Base-by-base conservation (phyloP, 2,797 vertebrate genomes). In the Myiothlypis chrysogaster region DNA sequence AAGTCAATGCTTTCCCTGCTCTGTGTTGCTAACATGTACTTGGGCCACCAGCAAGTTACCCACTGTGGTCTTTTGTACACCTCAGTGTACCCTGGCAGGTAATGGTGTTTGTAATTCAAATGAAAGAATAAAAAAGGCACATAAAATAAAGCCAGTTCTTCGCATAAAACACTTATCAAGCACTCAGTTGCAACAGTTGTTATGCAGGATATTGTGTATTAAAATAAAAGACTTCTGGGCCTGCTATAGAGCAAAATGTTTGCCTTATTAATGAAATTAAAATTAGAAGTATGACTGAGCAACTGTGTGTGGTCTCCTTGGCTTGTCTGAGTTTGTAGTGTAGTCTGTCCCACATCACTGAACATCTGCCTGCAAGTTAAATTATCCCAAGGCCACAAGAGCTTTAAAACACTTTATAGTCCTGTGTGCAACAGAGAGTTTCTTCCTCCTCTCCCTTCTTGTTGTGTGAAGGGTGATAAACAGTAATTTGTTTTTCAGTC, bases 381-480 rank as follows among this genome's bases (percentile, higher is more conserved):
- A 90, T 84, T 66, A 80, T 84, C 46, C 90, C 94, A 94, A 90
- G 85, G 89, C 49, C 86, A 73, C 6, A 4, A 20, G 63, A 72
- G n/a, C 53, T 86, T 91, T 70, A 82, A 81, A 46, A 30, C 22
- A 18, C 52, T 93, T 90, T 34, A 46, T 86, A 14, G 2, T 83
- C 19, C 25, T 79, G 41, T 55, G 30, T 86, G 69, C 86, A 95
- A 9, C 13, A 56, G 49, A 75, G 46, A 92, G 46, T 76, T 89
- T 92, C 78, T 32, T 83, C 37, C 59, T 94, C 12, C 63, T 87
- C 78, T 59, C 59, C 73, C 66, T 17, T 37, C 18, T 12, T 85
- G 84, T 83, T 90, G 82, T 89, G 87, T 77, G 90, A 94, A 92
- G 84, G 93, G 46, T 83, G 82, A 94, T 85, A 95, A 97, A 83